These are phyloP conservation scores for Tipula vernalis DNA, from an alignment of 2,888 invertebrate species.

Conservation along the genomic window DNA sequence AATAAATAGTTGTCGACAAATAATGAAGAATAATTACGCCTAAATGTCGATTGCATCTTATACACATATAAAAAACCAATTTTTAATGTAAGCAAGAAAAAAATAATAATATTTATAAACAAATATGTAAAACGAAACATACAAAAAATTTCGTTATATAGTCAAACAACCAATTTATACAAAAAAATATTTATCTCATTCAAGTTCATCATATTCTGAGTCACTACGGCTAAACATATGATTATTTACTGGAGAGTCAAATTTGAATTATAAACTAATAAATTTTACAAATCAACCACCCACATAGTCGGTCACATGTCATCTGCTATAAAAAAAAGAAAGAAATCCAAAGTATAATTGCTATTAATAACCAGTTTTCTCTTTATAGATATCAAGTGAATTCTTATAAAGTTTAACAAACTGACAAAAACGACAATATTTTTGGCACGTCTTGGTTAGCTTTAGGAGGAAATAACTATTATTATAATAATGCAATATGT, in stretches of 20 bases:
- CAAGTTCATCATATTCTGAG: not conserved
- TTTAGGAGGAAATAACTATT: too few species aligned
- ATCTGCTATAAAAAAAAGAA: not conserved
- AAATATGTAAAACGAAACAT: not conserved
- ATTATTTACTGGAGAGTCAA: not conserved
- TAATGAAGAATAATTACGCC: not conserved
- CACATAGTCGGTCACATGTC: not conserved
- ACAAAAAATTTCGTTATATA: not conserved
- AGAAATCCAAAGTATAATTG: not conserved
- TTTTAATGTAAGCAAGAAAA: too few species aligned
- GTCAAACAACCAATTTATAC: not conserved
- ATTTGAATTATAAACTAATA: not conserved
- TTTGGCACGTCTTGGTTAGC: too few species aligned
- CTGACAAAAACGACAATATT: too few species aligned
- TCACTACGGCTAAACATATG: not conserved
- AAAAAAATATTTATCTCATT: not conserved
- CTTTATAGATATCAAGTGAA: not conserved
- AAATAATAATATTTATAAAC: not conserved
- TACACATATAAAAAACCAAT: not conserved
- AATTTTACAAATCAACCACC: not conserved
- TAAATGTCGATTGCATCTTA: not conserved
- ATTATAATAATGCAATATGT: not conserved
- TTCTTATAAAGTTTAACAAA: not conserved
- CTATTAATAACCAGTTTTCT: not conserved
- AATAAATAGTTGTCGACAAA: not conserved